Conservation (phyloP, 2,113 vertebrate genomes). For the Pangasianodon gigas region DNA sequence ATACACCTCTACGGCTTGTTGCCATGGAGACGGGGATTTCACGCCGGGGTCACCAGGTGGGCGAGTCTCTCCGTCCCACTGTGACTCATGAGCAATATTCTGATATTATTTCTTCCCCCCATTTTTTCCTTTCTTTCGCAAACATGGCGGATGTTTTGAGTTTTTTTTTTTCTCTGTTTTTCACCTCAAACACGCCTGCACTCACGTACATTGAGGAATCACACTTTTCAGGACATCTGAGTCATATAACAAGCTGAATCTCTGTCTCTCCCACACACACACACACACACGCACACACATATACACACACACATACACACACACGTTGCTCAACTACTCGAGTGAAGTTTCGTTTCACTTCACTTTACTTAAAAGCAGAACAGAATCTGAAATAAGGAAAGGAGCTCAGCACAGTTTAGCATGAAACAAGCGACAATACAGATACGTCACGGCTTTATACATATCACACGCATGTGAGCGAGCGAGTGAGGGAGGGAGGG, state of each 20-base stretch:
- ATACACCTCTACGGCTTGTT: conserved; percentile 31
- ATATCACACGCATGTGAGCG: background rate
- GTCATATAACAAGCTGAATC: conserved; percentile 21
- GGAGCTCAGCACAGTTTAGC: background rate
- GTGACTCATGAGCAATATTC: background rate
- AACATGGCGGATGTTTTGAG: background rate
- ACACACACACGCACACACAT: background rate
- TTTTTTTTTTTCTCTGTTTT: background rate
- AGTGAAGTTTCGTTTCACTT: conserved; percentile 10
- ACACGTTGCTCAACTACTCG: background rate
- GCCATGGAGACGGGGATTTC: conserved; percentile 40
- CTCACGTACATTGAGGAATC: background rate
- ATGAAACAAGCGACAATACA: background rate
- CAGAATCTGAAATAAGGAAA: conserved; percentile 45
- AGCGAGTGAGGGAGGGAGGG: background rate
- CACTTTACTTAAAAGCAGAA: conserved; percentile 46
- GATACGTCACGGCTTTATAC: background rate
- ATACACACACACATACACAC: conserved; percentile 7
- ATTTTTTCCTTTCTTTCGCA: background rate
- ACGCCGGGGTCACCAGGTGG: background rate
- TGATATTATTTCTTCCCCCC: background rate
- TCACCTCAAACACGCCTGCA: background rate
- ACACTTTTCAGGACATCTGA: background rate
- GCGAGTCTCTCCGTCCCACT: background rate
- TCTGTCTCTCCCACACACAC: too few species aligned